Evolutionary conservation across 2,113 vertebrate genomes (phyloP), one percentile per base, ranked within the genome.

Genomic region (Nicator chloris): DNA sequence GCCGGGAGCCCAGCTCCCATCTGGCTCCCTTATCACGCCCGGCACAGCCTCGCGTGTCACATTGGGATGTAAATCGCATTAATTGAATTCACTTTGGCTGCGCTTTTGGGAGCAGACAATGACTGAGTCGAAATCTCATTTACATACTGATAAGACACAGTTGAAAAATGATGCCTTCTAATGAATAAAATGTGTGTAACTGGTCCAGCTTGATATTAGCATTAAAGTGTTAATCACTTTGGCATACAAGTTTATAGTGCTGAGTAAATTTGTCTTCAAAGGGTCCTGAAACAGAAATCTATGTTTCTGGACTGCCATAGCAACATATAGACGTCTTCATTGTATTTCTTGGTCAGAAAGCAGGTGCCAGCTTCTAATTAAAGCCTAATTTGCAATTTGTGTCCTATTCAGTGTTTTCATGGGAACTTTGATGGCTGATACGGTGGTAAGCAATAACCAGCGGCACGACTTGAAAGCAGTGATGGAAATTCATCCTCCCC

Each of bases 321-420:
- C 90, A 96, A 96, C 86, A 39, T 61, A 45, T 33, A 92, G 92
- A 96, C 31, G 3, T 96, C 94, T 97, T 96, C 93, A 97, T 95
- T 96, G 91, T 93, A 14, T 81, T 84, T 69, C 86, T 72, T 90
- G 91, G 94, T 90, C 94, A 82, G 89, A 93, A 96, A 94, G 90
- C 96, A 96, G 93, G 91, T 96, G 95, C 95, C 88, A 70, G 90
- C 53, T 93, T 92, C 96, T 97, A 96, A 97, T 97, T 97, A 96
- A 96, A 97, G 63, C 81, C 95, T 96, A 87, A 96, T 97, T 97
- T 97, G 92, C 97, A 96, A 95, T 97, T 93, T 93, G 92, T 82
- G 90, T 85, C 85, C 91, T 70, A 82, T 75, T 93, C 92, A 60
- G 33, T 80, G 92, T 92, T 93, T 97, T 92, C 86, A 11, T 44